phyloP scores from a whole-genome alignment of 2,113 vertebrate species.

The Isichthys henryi region DNA sequence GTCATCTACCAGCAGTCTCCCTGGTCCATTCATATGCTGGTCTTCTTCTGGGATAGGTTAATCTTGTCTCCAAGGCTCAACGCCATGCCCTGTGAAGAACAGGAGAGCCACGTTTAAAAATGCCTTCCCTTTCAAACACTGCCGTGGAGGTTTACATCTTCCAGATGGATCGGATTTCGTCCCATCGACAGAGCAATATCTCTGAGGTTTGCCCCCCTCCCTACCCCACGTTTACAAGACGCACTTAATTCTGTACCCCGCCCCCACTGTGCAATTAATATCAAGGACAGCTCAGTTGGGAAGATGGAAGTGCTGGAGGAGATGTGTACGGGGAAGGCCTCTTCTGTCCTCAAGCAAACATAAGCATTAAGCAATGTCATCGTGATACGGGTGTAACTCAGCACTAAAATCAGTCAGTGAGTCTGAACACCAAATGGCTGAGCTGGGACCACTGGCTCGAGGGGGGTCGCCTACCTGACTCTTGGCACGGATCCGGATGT shows the following conservation, averaged over 20 bases:
- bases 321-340: not conserved
- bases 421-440: not conserved
- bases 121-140: not conserved
- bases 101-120: not conserved
- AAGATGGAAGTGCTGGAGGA: not conserved
- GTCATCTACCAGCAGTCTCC: not conserved
- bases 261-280: not conserved
- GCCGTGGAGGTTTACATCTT: not conserved
- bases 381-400: not conserved
- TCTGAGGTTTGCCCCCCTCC: not conserved
- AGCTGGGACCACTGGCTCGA: not conserved
- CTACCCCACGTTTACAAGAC: not conserved
- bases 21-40: conserved; percentile 61
- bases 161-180: not conserved
- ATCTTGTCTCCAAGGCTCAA: conserved; percentile 98
- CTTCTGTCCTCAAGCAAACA: not conserved
- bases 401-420: not conserved
- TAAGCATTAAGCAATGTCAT: not conserved
- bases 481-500: conserved; percentile 96
- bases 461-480: conserved; percentile 75
- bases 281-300: not conserved
- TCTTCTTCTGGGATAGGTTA: conserved; percentile 96
- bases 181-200: not conserved
- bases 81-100: conserved; percentile 82
- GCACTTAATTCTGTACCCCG: not conserved